Evolutionary conservation across 2,113 vertebrate genomes (phyloP), one percentile per base, ranked within the genome.

Genomic region (Tetraodon nigroviridis): DNA sequence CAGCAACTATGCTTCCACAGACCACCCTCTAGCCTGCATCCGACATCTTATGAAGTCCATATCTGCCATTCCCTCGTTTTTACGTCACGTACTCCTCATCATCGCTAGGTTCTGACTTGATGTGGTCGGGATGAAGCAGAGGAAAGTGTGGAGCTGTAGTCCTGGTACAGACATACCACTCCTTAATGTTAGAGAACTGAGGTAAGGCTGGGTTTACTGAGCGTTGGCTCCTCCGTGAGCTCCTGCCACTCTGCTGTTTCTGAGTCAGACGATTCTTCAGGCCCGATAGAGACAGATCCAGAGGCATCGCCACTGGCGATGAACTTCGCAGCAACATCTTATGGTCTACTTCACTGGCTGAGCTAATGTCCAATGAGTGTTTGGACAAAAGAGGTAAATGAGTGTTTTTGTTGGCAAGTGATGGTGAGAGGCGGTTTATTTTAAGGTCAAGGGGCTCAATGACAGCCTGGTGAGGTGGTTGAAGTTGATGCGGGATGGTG

Each of bases 111-210:
- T 89, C 87, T 44, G 84, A 81, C 57, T 89, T 89, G 72, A 89
- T 89, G 79, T 87, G 74, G 51, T 84, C 84, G 0, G 83, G 86
- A 55, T 86, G 81, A 12, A 86, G 74, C 0, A 88, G 80, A 19
- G 79, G 75, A n/a, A 82, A 77, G 58, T 82, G 66, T 41, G 81
- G 80, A 0, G 67, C 78, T 51, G 84, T 77, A 79, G 86, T 89
- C 93, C 87, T 96, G 91, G 88, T 89, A n/a, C 95, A 97, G 56
- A 96, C 94, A 16, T 98, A 98, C 95, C 96, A 98, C 89, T 98
- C 96, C 58, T 94, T 98, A 86, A 98, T 94, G 88, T 98, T 93
- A 74, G 93, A 94, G 82, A 96, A 92, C 71, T 93, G 93, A 84
- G 94, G 93, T 70, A 89, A 72, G 57, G 93, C 94, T 5, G 95